Percentiles rank a stretch among this genome's conserved stretches.
These are phyloP conservation scores for Nephrotoma flavescens DNA, from an alignment of 2,888 invertebrate species.

Conservation along the genomic window DNA sequence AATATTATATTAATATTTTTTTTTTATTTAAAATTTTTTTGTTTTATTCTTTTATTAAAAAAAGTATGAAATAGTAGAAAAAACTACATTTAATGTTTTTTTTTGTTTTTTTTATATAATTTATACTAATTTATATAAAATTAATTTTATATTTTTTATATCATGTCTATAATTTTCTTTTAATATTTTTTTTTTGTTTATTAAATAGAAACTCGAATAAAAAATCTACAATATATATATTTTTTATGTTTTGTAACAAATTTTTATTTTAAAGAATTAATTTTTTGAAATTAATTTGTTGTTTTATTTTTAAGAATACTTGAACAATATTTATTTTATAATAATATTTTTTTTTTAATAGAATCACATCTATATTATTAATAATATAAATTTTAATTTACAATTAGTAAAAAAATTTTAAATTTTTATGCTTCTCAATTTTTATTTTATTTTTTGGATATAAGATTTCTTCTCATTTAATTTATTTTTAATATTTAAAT, in stretches of 20 bases:
- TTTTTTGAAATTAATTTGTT: not conserved
- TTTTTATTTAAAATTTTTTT: constrained; percentile 4
- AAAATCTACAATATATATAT: constrained; percentile 17
- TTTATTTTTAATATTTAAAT: not conserved
- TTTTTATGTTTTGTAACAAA: constrained; percentile 14
- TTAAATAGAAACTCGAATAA: constrained; percentile 18
- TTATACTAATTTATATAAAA: not conserved
- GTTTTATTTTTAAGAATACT: constrained; percentile 8
- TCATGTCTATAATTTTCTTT: constrained; percentile 7
- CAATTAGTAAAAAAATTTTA: not conserved
- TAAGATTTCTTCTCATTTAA: not conserved
- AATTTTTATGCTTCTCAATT: not conserved
- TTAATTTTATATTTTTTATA: constrained; percentile 7
- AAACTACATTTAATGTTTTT: constrained; percentile 10
- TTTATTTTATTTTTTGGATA: not conserved
- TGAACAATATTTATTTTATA: not conserved
- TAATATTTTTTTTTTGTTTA: constrained; percentile 7
- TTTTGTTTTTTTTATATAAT: not conserved
- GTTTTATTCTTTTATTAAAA: constrained; percentile 10
- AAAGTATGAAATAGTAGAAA: constrained; percentile 8
- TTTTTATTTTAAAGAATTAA: constrained; percentile 6
- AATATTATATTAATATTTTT: constrained; percentile 6
- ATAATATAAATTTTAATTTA: not conserved
- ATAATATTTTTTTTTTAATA: not conserved
- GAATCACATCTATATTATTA: not conserved